phyloP scores from a whole-genome alignment of 2,888 invertebrate species.

The Lycophotia porphyrea region DNA sequence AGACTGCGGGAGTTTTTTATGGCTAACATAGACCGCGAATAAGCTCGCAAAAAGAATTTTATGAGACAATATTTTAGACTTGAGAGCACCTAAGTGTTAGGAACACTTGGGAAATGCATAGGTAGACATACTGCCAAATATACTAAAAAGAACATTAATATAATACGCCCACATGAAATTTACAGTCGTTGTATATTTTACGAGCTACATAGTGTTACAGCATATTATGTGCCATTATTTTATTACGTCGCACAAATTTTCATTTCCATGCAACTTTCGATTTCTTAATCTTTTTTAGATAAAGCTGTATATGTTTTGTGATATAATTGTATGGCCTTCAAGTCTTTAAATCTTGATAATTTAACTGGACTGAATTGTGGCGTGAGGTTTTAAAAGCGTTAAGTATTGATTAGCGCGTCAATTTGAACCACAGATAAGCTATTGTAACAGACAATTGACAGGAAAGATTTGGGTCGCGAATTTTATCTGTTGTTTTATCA shows the following conservation, averaged over 20 bases:
- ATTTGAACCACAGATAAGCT: conserved; percentile 10
- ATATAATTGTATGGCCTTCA: conserved; percentile 22
- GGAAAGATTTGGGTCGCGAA: conserved; percentile 10
- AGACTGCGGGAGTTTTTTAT: conserved; percentile 23
- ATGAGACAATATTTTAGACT: conserved; percentile 35
- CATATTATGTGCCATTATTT: conserved; percentile 2
- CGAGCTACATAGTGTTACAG: conserved; percentile 18
- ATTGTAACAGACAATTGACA: conserved; percentile 26
- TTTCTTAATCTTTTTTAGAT: conserved; percentile 31
- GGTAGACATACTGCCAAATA: background rate
- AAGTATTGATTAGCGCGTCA: conserved; percentile 47
- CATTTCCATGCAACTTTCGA: conserved; percentile 28
- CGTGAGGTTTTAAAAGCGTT: conserved; percentile 10
- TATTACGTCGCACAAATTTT: conserved; percentile 10
- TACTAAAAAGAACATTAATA: conserved; percentile 3
- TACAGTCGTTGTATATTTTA: conserved; percentile 25
- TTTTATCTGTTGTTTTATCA: conserved; percentile 37
- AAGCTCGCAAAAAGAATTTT: conserved; percentile 42
- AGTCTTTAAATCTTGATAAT: conserved; percentile 33
- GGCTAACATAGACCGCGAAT: conserved; percentile 12
- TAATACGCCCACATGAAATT: conserved; percentile 17
- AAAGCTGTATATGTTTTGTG: background rate
- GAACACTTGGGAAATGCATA: conserved; percentile 13
- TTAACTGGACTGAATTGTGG: conserved; percentile 22
- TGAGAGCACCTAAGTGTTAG: conserved; percentile 3